Base-by-base conservation (phyloP, 2,888 invertebrate genomes). In the Acanthosoma haemorrhoidale region DNA sequence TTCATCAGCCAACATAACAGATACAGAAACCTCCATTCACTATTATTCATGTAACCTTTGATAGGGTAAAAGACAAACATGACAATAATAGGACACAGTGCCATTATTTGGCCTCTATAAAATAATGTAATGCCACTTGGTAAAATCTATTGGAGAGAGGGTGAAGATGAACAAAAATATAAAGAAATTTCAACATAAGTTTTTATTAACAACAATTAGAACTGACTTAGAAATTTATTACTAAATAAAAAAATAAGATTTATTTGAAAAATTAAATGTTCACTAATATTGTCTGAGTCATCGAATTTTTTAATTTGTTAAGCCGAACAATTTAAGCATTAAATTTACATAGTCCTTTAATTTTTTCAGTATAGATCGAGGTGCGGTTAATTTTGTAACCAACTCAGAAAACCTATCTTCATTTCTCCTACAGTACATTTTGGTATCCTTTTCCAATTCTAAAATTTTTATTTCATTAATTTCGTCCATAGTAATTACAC, bases 401-500 rank as follows among this genome's bases (percentile, higher is more conserved):
- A 87, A 88, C 29, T 85, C 85, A 71, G 84, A 83, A 76, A 90
- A 87, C 81, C 92, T 93, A 75, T 87, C 86, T 74, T 89, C 88
- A 78, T 95, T 95, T 75, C 90, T 83, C 36, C 93, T 80, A 41
- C 90, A 85, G 79, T 95, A 95, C 80, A 92, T 88, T 51, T 84
- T 80, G 0, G 92, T 89, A 79, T 94, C 94, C 31, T 84, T 83
- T 72, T 88, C 83, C 77, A 95, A 81, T 78, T 85, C 86, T 71
- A 84, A 83, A 66, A 94, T 81, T 78, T 89, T 89, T 25, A 85
- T 86, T 0, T 88, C 85, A 74, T 88, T 81, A 38, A 88, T 89
- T 81, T 94, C 94, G 76, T 91, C 90, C 85, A 96, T 88, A 13
- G 86, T 84, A 69, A 91, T 83, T 79, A 89, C 87, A 78, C 90